phyloP scores from a whole-genome alignment of 2,797 vertebrate species.

The Austrolebias charrua region DNA sequence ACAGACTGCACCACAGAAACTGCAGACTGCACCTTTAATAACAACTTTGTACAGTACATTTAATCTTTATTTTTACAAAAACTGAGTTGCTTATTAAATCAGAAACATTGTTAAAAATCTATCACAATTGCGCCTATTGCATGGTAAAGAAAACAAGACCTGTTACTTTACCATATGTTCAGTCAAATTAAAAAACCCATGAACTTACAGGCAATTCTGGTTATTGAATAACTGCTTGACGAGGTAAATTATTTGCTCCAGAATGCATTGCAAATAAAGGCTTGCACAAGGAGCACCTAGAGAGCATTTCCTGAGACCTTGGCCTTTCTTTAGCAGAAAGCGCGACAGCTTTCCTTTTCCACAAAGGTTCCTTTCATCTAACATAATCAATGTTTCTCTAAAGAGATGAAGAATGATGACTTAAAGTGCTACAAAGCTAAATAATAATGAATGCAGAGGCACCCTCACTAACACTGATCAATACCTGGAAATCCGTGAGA shows the following conservation, averaged over 20 bases:
- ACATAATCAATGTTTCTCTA: slow-evolving; percentile 58
- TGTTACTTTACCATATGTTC: not conserved
- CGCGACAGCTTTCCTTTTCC: slow-evolving; percentile 33
- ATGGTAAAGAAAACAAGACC: not conserved
- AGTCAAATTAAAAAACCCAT: not conserved
- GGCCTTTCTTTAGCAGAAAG: slow-evolving; percentile 44
- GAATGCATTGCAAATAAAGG: not conserved
- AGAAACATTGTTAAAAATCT: not conserved
- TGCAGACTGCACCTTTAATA: too few relatives aligned
- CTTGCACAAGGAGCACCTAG: not conserved
- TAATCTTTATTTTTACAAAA: slow-evolving; percentile 3
- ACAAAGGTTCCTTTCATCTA: slow-evolving; percentile 54
- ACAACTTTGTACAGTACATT: too few relatives aligned
- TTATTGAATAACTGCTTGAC: slow-evolving; percentile 9
- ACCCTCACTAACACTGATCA: slow-evolving; percentile 51
- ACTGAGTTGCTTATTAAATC: slow-evolving; percentile 22
- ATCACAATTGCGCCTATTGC: not conserved
- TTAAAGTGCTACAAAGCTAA: slow-evolving; percentile 35
- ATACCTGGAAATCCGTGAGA: slow-evolving; percentile 50
- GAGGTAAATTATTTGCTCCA: slow-evolving; percentile 1
- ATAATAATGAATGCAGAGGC: slow-evolving; percentile 36
- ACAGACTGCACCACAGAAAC: too few relatives aligned
- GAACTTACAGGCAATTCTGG: slow-evolving; percentile 14
- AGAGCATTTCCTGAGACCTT: slow-evolving; percentile 25
- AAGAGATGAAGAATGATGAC: slow-evolving; percentile 58